Base-by-base conservation (phyloP, 2,888 invertebrate species). In the Ceraclea dissimilis region DNA sequence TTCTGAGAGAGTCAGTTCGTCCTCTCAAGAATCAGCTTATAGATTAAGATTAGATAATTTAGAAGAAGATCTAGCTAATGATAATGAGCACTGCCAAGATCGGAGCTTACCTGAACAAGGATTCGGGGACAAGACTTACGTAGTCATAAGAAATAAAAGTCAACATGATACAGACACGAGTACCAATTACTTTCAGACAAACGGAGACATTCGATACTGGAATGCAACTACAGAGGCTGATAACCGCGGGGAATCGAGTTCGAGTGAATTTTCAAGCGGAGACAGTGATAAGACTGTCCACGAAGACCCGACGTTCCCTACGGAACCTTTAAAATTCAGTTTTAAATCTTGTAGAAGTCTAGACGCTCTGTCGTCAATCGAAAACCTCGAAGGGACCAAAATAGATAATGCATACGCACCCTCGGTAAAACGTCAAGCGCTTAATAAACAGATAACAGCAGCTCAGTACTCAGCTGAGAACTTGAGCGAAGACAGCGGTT, bases 401-500 rank as follows among this genome's bases (percentile, higher is more conserved):
- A 58, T 52, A 61, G 60, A 52, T 62, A 49, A 64, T 64, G 48
- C 56, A 20, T 47, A 50, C 22, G 31, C 55, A 16, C 33, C 50
- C 11, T 47, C 43, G 70, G 71, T 10, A 54, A 60, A 20, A 34
- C 51, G 57, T 1, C 57, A 39, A 66, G 64, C 1, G 69, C 71
- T 33, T 69, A 72, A 22, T 68, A 72, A 13, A 50, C 49, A 54
- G 17, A 22, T 34, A 72, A 74, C 58, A 66, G 66, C 66, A 31
- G 66, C 66, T 33, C 83, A 82, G 65, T 81, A 82, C 64, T 88
- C 88, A 48, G 83, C 83, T 19, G 88, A 89, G 68, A 88, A 88
- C 76, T 75, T 89, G 62, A 88, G 88, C 67, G 88, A 89, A 70
- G 88, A 89, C 70, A 88, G 87, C 65, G 88, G 88, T 53, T 88